Conservation (phyloP, 2,888 invertebrate species). For the Ferdinandea cuprea region DNA sequence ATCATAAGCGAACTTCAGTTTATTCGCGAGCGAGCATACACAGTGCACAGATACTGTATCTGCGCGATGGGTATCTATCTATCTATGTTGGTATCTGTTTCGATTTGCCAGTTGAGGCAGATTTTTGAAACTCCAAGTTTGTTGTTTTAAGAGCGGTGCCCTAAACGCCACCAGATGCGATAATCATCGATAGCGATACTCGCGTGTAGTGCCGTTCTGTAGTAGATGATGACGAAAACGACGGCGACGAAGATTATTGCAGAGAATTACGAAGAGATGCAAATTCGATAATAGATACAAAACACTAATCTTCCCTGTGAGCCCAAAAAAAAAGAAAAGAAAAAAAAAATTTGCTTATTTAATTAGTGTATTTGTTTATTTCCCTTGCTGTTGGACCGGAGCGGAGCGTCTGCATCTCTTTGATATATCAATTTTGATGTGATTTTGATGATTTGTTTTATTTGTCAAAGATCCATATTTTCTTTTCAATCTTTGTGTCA, state of each 20-base stretch:
- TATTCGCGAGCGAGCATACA: neutral
- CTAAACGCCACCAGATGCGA: constrained; percentile 74
- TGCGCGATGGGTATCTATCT: too few species aligned
- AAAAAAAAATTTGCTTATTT: constrained; percentile 73
- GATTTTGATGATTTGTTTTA: constrained; percentile 74
- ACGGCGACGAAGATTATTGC: too few species aligned
- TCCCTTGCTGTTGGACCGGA: constrained; percentile 54
- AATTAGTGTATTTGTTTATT: constrained; percentile 70
- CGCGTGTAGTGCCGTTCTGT: constrained; percentile 57
- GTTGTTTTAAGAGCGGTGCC: constrained; percentile 71
- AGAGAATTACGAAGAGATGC: constrained; percentile 9
- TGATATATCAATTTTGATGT: constrained; percentile 70
- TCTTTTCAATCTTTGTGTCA: constrained; percentile 67
- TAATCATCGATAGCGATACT: constrained; percentile 71
- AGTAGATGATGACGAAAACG: constrained; percentile 47
- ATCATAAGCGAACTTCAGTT: constrained; percentile 50
- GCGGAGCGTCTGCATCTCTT: constrained; percentile 57
- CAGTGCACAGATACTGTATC: constrained; percentile 11
- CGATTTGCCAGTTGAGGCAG: constrained; percentile 14
- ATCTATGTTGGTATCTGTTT: too few species aligned
- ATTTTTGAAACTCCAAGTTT: constrained; percentile 47
- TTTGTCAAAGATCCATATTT: constrained; percentile 74
- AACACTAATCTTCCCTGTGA: constrained; percentile 19
- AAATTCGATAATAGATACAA: constrained; percentile 56
- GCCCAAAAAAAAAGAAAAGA: constrained; percentile 23